phyloP scores from a whole-genome alignment of 92 coral and sea anemone genomes.

The Porites lobata region DNA sequence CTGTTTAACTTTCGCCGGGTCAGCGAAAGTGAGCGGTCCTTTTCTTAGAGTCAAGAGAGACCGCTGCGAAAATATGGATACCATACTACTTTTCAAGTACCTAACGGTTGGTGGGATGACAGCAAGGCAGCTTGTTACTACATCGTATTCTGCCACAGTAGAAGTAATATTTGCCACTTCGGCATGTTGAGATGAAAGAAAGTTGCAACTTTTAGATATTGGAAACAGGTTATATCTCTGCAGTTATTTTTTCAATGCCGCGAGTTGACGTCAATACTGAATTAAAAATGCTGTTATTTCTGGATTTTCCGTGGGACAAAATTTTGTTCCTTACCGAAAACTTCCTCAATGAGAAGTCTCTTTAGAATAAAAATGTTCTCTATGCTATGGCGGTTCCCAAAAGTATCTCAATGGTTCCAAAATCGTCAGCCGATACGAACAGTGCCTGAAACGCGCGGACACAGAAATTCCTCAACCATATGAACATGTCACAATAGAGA shows the following conservation, averaged over 20 bases:
- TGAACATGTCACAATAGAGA: too few relatives aligned
- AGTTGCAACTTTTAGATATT: background rate
- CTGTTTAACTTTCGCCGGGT: too few relatives aligned
- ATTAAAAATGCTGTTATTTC: background rate
- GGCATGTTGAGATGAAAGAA: background rate
- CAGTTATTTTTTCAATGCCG: background rate
- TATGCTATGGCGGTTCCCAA: background rate
- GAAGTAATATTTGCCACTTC: background rate
- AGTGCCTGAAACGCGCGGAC: background rate
- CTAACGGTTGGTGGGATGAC: too few relatives aligned
- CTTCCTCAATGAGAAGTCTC: background rate
- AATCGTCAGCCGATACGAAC: background rate
- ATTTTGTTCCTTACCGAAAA: background rate
- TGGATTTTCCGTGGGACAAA: background rate
- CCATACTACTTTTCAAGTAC: too few relatives aligned
- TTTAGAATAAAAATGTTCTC: background rate
- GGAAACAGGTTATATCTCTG: background rate
- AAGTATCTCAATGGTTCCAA: constrained; percentile 5
- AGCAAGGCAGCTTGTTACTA: too few relatives aligned
- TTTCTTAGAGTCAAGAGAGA: too few relatives aligned
- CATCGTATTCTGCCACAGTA: background rate
- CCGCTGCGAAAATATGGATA: too few relatives aligned
- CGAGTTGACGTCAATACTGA: background rate
- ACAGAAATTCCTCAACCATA: background rate
- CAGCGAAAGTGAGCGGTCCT: too few relatives aligned